Conservation (phyloP, 2,888 invertebrate species). For the Salpingus planirostris region DNA sequence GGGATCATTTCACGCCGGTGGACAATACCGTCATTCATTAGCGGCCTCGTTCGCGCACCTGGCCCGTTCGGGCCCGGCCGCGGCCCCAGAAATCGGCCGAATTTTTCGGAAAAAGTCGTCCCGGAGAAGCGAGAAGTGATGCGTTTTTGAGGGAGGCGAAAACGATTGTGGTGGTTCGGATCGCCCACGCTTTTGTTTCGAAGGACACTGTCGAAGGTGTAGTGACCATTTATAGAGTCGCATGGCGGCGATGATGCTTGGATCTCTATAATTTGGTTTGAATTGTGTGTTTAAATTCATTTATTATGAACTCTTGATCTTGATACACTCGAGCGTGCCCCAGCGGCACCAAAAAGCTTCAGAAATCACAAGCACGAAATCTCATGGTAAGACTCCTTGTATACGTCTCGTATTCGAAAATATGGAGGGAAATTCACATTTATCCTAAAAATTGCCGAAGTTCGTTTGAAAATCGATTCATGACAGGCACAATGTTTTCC, state of each 20-base stretch:
- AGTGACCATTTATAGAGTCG: conserved; percentile 13
- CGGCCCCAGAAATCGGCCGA: neutral
- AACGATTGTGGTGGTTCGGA: neutral
- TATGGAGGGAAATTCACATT: too few relatives aligned
- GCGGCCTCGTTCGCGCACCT: conserved; percentile 26
- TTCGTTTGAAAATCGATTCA: too few relatives aligned
- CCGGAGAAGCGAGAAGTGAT: neutral
- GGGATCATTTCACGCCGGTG: conserved; percentile 40
- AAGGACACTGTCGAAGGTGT: too few relatives aligned
- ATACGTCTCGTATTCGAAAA: too few relatives aligned
- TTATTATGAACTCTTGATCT: conserved; percentile 24
- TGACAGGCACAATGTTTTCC: too few relatives aligned
- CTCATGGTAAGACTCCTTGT: too few relatives aligned
- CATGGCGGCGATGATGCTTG: conserved; percentile 26
- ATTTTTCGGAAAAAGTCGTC: neutral
- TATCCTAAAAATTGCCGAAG: too few relatives aligned
- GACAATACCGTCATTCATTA: conserved; percentile 40
- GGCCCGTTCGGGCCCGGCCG: too few relatives aligned
- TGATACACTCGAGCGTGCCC: too few relatives aligned
- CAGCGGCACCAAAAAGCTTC: too few relatives aligned
- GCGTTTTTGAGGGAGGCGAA: neutral
- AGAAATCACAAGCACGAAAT: too few relatives aligned
- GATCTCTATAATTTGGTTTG: conserved; percentile 29
- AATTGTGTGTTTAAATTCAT: conserved; percentile 30
- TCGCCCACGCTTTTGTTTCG: too few relatives aligned